phyloP scores from a whole-genome alignment of 2,888 invertebrate species.

The Rotaria socialis region DNA sequence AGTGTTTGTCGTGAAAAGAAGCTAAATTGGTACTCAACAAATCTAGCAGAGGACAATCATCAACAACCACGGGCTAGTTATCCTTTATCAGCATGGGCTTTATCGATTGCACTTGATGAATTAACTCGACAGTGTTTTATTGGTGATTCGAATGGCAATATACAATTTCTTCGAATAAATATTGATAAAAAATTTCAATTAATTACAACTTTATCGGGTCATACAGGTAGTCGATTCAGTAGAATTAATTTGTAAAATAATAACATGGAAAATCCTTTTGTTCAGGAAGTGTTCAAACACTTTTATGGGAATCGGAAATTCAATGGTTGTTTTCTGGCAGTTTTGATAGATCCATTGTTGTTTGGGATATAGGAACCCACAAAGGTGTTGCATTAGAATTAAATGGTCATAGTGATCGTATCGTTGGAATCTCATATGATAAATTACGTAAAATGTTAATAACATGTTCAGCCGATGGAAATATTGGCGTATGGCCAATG shows the following conservation, averaged over 20 bases:
- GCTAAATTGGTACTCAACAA: conserved; percentile 86
- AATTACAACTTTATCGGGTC: conserved; percentile 85
- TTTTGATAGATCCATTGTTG: conserved; percentile 81
- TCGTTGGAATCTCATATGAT: conserved; percentile 36
- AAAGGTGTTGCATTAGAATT: conserved; percentile 79
- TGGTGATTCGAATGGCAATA: conserved; percentile 90
- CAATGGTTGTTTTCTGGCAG: conserved; percentile 90
- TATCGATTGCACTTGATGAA: conserved; percentile 8
- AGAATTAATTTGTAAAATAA: background rate
- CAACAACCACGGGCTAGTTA: background rate
- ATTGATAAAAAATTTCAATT: conserved; percentile 67
- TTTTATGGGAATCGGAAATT: conserved; percentile 86
- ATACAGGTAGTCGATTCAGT: conserved; percentile 62
- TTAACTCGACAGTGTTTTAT: conserved; percentile 66
- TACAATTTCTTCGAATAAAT: conserved; percentile 83
- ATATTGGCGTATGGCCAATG: conserved; percentile 44
- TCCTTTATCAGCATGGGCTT: background rate
- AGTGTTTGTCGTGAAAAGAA: conserved; percentile 88
- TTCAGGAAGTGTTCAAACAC: conserved; percentile 77
- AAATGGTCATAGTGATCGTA: conserved; percentile 70
- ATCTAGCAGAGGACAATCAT: background rate
- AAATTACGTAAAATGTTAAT: conserved; percentile 16
- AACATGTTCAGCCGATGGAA: conserved; percentile 40
- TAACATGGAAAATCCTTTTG: background rate
- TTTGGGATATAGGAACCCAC: conserved; percentile 92